Evolutionary conservation across 92 coral and sea anemone species (phyloP).

Genomic region (Chrysogorgia sp.): DNA sequence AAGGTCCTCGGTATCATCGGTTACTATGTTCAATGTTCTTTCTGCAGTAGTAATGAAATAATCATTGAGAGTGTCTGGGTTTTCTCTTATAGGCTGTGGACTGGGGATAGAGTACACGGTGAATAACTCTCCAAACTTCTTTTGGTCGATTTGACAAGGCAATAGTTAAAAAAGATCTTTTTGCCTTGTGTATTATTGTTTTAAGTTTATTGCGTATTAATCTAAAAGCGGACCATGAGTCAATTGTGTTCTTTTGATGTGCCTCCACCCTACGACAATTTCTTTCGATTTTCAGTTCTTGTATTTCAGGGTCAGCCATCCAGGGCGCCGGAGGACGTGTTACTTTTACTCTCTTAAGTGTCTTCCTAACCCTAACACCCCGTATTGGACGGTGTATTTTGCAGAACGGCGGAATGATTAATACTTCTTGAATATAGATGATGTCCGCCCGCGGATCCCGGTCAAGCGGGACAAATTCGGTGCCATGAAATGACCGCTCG

Average conservation of each 20-base stretch:
- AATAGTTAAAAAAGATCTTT: constrained; percentile 42
- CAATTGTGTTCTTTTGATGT: constrained; percentile 21
- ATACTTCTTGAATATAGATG: no score
- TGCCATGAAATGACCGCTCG: no score
- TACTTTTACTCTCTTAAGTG: constrained; percentile 45
- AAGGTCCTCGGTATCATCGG: constrained; percentile 39
- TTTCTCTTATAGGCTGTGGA: constrained; percentile 42
- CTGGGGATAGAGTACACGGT: constrained; percentile 65
- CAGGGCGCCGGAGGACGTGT: constrained; percentile 74
- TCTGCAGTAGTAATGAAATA: constrained; percentile 49
- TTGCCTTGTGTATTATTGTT: constrained; percentile 52
- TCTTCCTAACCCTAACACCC: no score
- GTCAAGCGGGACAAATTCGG: no score
- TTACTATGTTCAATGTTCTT: constrained; percentile 33
- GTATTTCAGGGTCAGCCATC: constrained; percentile 53
- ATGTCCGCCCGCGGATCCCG: no score
- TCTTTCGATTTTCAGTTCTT: constrained; percentile 50
- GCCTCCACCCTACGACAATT: constrained; percentile 9
- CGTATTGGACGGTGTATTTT: no score
- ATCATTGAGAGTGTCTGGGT: constrained; percentile 38
- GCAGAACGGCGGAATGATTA: no score
- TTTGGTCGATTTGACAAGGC: constrained; percentile 64
- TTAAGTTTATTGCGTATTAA: constrained; percentile 63
- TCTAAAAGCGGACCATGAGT: constrained; percentile 62
- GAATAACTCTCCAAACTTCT: constrained; percentile 65